phyloP scores from a whole-genome alignment of 1,140 invertebrate species.

The Bursaphelenchus mucronatus region DNA sequence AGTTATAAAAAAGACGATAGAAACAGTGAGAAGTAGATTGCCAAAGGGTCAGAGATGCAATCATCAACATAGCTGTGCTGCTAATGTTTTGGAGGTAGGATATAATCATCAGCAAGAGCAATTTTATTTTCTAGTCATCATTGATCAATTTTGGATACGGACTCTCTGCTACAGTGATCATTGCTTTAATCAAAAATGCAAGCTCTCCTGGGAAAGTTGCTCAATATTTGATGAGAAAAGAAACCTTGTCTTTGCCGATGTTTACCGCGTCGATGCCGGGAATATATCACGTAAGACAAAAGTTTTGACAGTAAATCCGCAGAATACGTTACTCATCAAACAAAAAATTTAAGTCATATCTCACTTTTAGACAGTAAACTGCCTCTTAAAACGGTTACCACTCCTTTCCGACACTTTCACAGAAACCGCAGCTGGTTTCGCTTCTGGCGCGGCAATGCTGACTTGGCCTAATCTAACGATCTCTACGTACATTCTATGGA shows the following conservation, averaged over 20 bases:
- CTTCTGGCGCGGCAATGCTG: conserved; percentile 23
- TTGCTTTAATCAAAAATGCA: no score
- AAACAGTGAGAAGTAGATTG: conserved; percentile 19
- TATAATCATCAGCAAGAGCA: conserved; percentile 8
- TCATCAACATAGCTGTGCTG: conserved; percentile 40
- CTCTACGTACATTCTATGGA: conserved; percentile 57
- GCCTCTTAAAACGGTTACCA: conserved; percentile 27
- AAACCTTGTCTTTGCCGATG: conserved; percentile 33
- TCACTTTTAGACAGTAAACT: conserved; percentile 25
- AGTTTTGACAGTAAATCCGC: no score
- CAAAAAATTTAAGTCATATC: no score
- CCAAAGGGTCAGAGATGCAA: conserved; percentile 25
- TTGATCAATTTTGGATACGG: background rate
- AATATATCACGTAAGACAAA: conserved; percentile 6
- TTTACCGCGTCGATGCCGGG: conserved; percentile 32
- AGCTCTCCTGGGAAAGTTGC: no score
- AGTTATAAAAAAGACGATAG: conserved; percentile 7
- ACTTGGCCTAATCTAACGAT: conserved; percentile 45
- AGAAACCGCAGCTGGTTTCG: background rate
- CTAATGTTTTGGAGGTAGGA: conserved; percentile 27
- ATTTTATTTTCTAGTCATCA: conserved; percentile 21
- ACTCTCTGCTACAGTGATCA: no score
- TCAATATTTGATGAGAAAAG: no score
- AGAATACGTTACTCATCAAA: no score
- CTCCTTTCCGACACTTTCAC: conserved; percentile 20